Percentiles rank a stretch among this genome's conserved stretches.
Conservation (phyloP, 2,888 invertebrate species). For the Tethea ocularis region DNA sequence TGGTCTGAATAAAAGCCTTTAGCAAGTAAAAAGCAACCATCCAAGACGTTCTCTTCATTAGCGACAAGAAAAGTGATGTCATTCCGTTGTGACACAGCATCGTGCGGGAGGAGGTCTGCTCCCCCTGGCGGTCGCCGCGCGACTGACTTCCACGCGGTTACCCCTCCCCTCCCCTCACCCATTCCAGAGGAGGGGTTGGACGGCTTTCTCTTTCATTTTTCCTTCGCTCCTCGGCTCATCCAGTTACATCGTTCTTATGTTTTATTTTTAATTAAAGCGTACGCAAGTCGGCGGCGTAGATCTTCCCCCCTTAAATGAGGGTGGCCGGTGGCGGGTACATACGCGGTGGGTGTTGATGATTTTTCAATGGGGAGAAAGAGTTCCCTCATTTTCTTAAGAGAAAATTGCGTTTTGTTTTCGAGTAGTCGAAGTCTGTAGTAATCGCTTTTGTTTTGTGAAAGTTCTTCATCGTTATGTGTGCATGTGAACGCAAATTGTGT, state of each 20-base stretch:
- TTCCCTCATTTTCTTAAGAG: conserved; percentile 85
- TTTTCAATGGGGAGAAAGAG: conserved; percentile 85
- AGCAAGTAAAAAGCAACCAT: conserved; percentile 63
- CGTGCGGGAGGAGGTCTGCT: conserved; percentile 64
- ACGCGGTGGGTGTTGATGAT: conserved; percentile 83
- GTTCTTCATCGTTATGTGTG: conserved; percentile 64
- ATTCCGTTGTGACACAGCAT: conserved; percentile 79
- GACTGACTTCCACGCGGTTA: conserved; percentile 76
- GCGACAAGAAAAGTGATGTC: conserved; percentile 83
- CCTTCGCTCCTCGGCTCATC: conserved; percentile 84
- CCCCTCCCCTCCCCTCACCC: conserved; percentile 51
- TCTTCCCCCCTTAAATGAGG: conserved; percentile 62
- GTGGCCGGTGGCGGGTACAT: conserved; percentile 66
- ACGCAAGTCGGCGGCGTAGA: conserved; percentile 83
- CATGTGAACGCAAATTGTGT: conserved; percentile 81
- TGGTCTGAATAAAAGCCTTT: conserved; percentile 55
- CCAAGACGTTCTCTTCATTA: conserved; percentile 81
- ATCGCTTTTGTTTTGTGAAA: conserved; percentile 82
- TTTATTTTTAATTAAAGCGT: conserved; percentile 85
- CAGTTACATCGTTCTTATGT: conserved; percentile 85
- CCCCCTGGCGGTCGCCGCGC: conserved; percentile 73
- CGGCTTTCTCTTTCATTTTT: conserved; percentile 84
- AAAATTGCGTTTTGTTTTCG: conserved; percentile 84
- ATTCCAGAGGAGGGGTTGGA: conserved; percentile 63
- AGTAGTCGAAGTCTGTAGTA: conserved; percentile 83